Evolutionary conservation across 2,797 vertebrate genomes (phyloP), one percentile per base, ranked within the genome.

Genomic region (Chaunax sp.): DNA sequence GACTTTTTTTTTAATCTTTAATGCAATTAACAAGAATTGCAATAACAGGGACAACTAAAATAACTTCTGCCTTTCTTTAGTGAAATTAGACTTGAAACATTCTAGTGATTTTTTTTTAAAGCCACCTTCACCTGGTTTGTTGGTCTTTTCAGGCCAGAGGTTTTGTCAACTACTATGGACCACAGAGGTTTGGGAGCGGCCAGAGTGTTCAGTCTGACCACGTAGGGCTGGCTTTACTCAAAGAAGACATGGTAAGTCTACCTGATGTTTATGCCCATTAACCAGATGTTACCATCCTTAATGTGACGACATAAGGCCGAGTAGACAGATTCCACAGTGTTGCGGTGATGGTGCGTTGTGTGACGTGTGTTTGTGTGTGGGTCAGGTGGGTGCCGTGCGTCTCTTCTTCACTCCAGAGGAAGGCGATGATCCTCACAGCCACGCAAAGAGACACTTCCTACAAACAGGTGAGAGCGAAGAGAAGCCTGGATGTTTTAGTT

Each of bases 121-220:
- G 12, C 1, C 28, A 44, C 1, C 0, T 0, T 64, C 14, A 75
- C 1, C 6, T 19, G 49, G 1, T 23, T 43, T 71, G 44, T 57
- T 51, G 38, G 14, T 61, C 13, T 33, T 84, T 78, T 15, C 66
- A 99, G 98, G 72, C 35, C 69, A 94, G 91, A 84, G 96, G 98
- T 4, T 99, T 99, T 84, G 95, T 99, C 57, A 99, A 99, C 91
- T 98, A 97, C 82, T 99, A 98, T 0, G 97, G 98, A 63, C 95
- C 96, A 1, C 97, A 99, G 90, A 92, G 97, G 82, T 99, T 99
- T 92, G 97, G 97, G 45, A 94, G 90, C 30, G 93, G 92, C 53
- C 95, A 94, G 70, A 94, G 90, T 20, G 72, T 96, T 72, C 95
- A 95, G 79, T 95, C 97, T 6, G 96, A 98, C 89, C 90, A 90